Evolutionary conservation across 1,140 invertebrate species (phyloP), one percentile per base, ranked within the genome.

Genomic region (Zelostemma sp.): DNA sequence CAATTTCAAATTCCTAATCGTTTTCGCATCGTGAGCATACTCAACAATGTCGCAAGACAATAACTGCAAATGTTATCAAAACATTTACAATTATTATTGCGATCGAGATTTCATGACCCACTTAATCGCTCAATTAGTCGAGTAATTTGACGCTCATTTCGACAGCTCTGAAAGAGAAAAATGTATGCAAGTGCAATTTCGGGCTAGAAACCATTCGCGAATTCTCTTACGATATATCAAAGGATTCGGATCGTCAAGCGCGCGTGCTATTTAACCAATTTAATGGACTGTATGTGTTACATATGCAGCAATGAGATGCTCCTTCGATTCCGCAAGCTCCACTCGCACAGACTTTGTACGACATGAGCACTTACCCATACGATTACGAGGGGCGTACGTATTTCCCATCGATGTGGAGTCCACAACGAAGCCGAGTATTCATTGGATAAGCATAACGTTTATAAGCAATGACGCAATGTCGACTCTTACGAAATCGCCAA

Each of bases 401-500:
- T 57, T 63, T 16, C 1, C 3, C 60, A 64, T 55, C 60, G 54
- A 54, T 54, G 59, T 57, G 11, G 33, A 64, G 53, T 50, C 53
- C 61, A 71, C 70, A 74, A 75, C 77, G 68, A 73, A 1, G 15
- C 64, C 57, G 66, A 68, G 68, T 57, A 74, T 79, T 75, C 72
- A 74, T 73, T 68, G 73, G 64, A 68, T 77, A 76, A 76, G 65
- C 72, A 73, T 68, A 74, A 77, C 72, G 71, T 72, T 76, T 74
- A 63, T 63, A 57, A 68, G 62, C 55, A 67, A 51, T 83, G 79
- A 80, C 50, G 75, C 72, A 79, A 82, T 57, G n/a, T 16, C 35
- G 50, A 14, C 15, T 59, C 58, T 81, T 81, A 73, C 70, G 75
- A 81, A 82, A 80, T 75, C 72, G 55, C 38, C 54, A 72, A 76